Percentiles rank a stretch among this genome's conserved stretches.
Evolutionary conservation across 2,797 vertebrate species (phyloP).

Genomic region (Agapornis canus): DNA sequence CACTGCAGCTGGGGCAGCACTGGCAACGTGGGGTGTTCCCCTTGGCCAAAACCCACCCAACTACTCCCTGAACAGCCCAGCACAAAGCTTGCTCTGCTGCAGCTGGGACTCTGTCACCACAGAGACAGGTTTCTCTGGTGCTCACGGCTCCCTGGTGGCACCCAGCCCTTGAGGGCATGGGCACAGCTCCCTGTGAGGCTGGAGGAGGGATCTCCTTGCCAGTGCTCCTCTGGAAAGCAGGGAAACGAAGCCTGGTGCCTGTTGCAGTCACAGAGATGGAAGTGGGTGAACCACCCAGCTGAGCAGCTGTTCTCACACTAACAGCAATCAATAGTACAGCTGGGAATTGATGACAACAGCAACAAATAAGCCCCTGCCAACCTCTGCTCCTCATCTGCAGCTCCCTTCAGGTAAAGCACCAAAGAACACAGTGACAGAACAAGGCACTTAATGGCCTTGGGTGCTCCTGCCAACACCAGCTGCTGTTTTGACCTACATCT

Average conservation of each 20-base stretch:
- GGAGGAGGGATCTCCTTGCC: background rate
- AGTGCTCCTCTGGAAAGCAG: background rate
- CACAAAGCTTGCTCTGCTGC: background rate
- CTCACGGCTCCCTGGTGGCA: background rate
- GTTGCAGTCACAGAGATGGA: background rate
- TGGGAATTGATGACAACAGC: background rate
- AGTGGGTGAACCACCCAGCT: background rate
- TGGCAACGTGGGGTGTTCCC: background rate
- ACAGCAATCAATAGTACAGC: background rate
- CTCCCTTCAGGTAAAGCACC: background rate
- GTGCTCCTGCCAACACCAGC: background rate
- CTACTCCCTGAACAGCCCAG: background rate
- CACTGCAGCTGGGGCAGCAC: background rate
- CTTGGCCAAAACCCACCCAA: background rate
- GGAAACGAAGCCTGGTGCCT: background rate
- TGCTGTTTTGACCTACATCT: background rate
- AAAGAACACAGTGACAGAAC: background rate
- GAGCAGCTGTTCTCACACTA: background rate
- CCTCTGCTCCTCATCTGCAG: background rate
- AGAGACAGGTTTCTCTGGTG: background rate
- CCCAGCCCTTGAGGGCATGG: background rate
- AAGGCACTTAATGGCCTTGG: accelerated
- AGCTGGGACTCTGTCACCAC: background rate
- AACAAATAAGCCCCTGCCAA: background rate
- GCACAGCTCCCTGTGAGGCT: background rate